Conservation (phyloP, 1,140 invertebrate genomes). For the Camponotus floridanus region DNA sequence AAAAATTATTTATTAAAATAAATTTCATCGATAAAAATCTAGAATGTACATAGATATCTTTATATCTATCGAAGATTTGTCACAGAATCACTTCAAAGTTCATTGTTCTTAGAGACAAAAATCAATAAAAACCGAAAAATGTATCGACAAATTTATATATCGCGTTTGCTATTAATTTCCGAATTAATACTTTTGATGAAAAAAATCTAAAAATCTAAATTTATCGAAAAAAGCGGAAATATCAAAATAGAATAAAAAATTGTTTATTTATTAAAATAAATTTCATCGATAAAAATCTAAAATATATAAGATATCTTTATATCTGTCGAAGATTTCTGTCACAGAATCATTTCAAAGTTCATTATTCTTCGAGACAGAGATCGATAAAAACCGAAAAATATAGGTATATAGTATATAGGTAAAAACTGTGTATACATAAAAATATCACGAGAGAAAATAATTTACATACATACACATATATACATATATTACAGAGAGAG, state of each 20-base stretch:
- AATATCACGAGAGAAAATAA: slow-evolving; percentile 27
- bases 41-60: neutral
- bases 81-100: neutral
- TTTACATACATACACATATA: neutral
- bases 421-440: slow-evolving; percentile 21
- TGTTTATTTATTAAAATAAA: no score
- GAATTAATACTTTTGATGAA: neutral
- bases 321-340: no score
- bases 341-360: neutral
- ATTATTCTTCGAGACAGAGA: neutral
- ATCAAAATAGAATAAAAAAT: neutral
- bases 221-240: neutral
- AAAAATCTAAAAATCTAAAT: neutral
- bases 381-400: neutral
- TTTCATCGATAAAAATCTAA: neutral
- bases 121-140: neutral
- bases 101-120: neutral
- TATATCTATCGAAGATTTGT: no score
- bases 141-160: neutral
- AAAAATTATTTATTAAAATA: neutral
- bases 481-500: neutral
- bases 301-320: neutral
- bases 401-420: neutral
- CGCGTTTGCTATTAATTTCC: neutral
- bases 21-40: neutral